Percentiles rank a stretch among this genome's conserved stretches.
phyloP scores from a whole-genome alignment of 2,113 vertebrate species.

The Ginglymostoma cirratum region DNA sequence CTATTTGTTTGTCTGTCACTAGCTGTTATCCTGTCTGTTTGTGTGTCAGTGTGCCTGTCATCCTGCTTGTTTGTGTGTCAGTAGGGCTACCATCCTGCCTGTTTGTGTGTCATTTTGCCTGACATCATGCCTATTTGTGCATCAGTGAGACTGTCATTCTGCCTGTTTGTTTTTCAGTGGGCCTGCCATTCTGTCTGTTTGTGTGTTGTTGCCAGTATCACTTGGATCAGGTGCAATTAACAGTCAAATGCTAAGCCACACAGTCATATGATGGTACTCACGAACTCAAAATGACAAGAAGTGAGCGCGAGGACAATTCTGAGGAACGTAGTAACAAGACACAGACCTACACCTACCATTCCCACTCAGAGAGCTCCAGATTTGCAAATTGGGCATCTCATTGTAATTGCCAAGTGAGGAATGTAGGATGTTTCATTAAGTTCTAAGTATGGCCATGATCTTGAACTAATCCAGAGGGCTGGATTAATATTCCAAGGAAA shows the following conservation, averaged over 20 bases:
- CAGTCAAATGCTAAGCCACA: background rate
- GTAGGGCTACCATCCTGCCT: background rate
- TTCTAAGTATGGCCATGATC: background rate
- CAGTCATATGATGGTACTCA: background rate
- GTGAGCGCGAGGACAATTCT: background rate
- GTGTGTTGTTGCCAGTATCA: background rate
- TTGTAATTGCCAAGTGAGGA: background rate
- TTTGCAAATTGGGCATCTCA: background rate
- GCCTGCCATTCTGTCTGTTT: constrained; percentile 27
- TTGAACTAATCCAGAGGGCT: background rate
- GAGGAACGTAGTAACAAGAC: background rate
- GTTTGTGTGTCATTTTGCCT: constrained; percentile 24
- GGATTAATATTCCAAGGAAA: background rate
- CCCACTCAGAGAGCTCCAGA: background rate
- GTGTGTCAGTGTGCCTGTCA: no score
- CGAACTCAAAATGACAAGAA: background rate
- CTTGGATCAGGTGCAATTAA: background rate
- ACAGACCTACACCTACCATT: background rate
- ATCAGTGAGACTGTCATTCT: background rate
- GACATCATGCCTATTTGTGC: constrained; percentile 8
- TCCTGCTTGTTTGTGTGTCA: background rate
- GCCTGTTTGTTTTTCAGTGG: background rate
- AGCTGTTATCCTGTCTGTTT: background rate
- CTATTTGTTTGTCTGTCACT: background rate
- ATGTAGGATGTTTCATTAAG: background rate